phyloP scores from a whole-genome alignment of 2,888 invertebrate genomes.

The Orthosia incerta region DNA sequence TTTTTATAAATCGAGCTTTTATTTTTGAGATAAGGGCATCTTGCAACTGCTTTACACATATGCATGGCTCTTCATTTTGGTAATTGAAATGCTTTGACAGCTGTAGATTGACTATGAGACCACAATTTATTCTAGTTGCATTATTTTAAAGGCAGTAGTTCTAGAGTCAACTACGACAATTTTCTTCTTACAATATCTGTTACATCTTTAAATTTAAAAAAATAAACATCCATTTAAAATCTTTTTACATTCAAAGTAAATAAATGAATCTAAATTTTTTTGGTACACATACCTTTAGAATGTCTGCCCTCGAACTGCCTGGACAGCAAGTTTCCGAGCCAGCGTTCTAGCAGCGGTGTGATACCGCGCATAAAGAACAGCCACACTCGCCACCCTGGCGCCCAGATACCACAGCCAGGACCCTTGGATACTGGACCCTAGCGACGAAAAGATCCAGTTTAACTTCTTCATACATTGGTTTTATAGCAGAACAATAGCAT shows the following conservation, averaged over 20 bases:
- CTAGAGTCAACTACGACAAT: too few relatives aligned
- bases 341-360: constrained; percentile 98
- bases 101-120: too few relatives aligned
- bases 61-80: too few relatives aligned
- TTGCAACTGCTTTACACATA: background rate
- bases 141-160: too few relatives aligned
- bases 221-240: too few relatives aligned
- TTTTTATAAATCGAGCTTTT: too few relatives aligned
- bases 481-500: background rate
- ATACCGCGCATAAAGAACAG: constrained; percentile 99
- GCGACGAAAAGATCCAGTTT: background rate
- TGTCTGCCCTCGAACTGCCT: constrained; percentile 99
- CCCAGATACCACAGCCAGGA: constrained; percentile 99
- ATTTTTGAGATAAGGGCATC: background rate
- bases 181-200: too few relatives aligned
- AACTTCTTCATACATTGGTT: background rate
- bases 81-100: too few relatives aligned
- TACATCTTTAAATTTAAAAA: too few relatives aligned
- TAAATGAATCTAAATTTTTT: background rate
- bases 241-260: too few relatives aligned
- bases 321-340: constrained; percentile 99
- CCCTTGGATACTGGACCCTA: constrained; percentile 99
- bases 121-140: too few relatives aligned
- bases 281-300: constrained; percentile 94
- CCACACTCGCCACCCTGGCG: constrained; percentile 99